A percentile compares a stretch with the other conserved stretches of the same genome.
phyloP scores from a whole-genome alignment of 2,113 vertebrate genomes.

The Oncorhynchus nerka region DNA sequence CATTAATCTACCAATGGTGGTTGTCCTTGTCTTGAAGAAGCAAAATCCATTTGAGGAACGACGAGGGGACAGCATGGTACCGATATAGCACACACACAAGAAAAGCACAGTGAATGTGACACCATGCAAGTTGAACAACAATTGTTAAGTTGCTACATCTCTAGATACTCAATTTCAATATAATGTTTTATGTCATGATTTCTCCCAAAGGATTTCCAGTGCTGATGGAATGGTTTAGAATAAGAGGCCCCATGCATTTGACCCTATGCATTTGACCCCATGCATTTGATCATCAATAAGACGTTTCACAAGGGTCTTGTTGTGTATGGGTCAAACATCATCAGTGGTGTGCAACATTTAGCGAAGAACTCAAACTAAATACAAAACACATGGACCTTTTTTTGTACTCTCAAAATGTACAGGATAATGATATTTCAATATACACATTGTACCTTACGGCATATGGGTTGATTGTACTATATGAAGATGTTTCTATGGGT shows the following conservation, averaged over 20 bases:
- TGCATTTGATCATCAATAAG: slow-evolving; percentile 9
- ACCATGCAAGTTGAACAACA: background rate
- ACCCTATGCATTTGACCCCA: too few species aligned
- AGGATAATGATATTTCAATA: slow-evolving; percentile 37
- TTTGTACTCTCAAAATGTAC: slow-evolving; percentile 26
- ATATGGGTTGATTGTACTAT: slow-evolving; percentile 26
- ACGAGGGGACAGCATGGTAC: too few species aligned
- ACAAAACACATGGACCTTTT: slow-evolving; percentile 25
- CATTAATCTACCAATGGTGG: too few species aligned
- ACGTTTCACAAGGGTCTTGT: slow-evolving; percentile 17
- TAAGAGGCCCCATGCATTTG: too few species aligned
- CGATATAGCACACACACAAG: background rate
- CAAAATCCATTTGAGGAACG: too few species aligned
- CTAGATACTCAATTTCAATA: too few species aligned
- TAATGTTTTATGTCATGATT: slow-evolving; percentile 10
- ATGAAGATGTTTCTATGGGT: slow-evolving; percentile 27
- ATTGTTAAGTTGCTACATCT: too few species aligned
- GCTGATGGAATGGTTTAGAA: slow-evolving; percentile 59
- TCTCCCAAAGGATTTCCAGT: slow-evolving; percentile 13
- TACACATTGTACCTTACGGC: slow-evolving; percentile 46
- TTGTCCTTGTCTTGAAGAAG: too few species aligned
- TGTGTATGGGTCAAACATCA: slow-evolving; percentile 11
- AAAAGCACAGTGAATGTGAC: background rate
- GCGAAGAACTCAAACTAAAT: slow-evolving; percentile 60
- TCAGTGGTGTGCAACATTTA: slow-evolving; percentile 61